phyloP scores from a whole-genome alignment of 1,140 invertebrate species.

The Eriosoma lanigerum region DNA sequence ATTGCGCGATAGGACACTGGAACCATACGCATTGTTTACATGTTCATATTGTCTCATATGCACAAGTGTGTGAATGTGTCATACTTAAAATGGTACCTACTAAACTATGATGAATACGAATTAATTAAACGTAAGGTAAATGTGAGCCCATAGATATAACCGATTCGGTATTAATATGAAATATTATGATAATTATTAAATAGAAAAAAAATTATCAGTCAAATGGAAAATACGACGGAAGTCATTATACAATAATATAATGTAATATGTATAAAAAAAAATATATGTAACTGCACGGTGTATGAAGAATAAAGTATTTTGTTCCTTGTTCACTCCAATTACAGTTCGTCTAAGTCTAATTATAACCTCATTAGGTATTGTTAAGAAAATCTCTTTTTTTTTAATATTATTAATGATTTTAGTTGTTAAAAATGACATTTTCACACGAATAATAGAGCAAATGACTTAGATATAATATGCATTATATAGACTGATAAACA shows the following conservation, averaged over 20 bases:
- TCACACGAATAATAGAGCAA: too few species aligned
- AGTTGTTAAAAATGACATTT: too few species aligned
- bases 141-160: not conserved
- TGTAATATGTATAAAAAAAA: not conserved
- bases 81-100: not conserved
- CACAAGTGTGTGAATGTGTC: not conserved
- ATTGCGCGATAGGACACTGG: too few species aligned
- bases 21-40: too few species aligned
- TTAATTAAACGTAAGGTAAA: not conserved
- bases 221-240: not conserved
- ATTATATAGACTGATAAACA: too few species aligned
- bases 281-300: not conserved
- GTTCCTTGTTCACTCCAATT: not conserved
- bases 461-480: too few species aligned
- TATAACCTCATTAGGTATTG: too few species aligned
- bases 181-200: not conserved
- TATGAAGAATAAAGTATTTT: not conserved
- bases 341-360: too few species aligned
- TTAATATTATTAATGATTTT: too few species aligned
- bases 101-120: not conserved
- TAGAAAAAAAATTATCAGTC: not conserved
- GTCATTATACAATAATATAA: not conserved
- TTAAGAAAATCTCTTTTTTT: too few species aligned
- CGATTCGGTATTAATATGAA: not conserved
- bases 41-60: not conserved